These are phyloP conservation scores for Musca domestica DNA, from an alignment of 1,140 invertebrate genomes.

Conservation along the genomic window DNA sequence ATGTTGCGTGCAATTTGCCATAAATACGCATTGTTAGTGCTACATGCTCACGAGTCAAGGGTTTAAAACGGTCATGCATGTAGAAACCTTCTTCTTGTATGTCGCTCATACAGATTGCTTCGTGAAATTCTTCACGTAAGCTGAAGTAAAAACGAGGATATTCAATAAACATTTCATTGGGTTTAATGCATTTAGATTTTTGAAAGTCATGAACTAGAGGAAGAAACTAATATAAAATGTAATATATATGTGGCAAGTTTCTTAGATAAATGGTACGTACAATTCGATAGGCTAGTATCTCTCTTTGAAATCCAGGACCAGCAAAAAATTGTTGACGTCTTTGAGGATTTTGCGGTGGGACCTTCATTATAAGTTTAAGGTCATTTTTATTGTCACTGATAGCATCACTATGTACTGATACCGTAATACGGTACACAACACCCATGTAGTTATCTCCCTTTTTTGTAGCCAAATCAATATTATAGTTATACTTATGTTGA, in stretches of 20 bases:
- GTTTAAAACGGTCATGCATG: constrained; percentile 54
- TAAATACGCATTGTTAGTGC: constrained; percentile 55
- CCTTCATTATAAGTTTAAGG: constrained; percentile 39
- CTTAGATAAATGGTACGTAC: constrained; percentile 2
- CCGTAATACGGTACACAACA: constrained; percentile 42
- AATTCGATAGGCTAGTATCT: constrained; percentile 47
- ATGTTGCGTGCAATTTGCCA: constrained; percentile 59
- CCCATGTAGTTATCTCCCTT: constrained; percentile 54
- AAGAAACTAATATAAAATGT: constrained; percentile 33
- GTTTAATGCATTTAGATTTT: constrained; percentile 32
- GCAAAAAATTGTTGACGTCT: constrained; percentile 47
- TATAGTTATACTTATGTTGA: constrained; percentile 41
- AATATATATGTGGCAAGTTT: not conserved
- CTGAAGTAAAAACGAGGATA: constrained; percentile 53
- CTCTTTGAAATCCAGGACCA: constrained; percentile 43
- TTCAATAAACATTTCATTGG: constrained; percentile 39
- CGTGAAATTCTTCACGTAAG: constrained; percentile 45
- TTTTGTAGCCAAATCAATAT: constrained; percentile 35
- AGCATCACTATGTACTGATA: constrained; percentile 5
- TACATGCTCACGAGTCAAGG: constrained; percentile 54
- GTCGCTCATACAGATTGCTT: constrained; percentile 60
- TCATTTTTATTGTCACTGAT: not conserved
- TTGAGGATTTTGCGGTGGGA: constrained; percentile 38
- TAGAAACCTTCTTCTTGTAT: constrained; percentile 52
- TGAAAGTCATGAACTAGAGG: constrained; percentile 50